Conservation (phyloP, 2,888 invertebrate species). For the Volucella zonaria region DNA sequence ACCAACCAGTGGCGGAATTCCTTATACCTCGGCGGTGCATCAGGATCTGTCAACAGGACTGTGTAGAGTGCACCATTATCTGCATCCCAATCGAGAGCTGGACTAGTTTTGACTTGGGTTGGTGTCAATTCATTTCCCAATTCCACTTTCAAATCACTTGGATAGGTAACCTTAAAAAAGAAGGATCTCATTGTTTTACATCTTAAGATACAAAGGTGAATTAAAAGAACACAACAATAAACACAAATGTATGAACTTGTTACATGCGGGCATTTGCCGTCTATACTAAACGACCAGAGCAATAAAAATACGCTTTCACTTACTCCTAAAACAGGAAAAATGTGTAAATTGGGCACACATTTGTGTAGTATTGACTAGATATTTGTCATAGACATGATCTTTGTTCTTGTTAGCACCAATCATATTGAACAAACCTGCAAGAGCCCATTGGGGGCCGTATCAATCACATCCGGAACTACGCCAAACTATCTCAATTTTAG, state of each 20-base stretch:
- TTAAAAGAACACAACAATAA: too few species aligned
- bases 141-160: conserved; percentile 81
- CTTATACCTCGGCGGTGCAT: conserved; percentile 89
- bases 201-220: too few species aligned
- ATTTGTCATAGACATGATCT: too few species aligned
- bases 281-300: too few species aligned
- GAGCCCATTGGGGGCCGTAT: conserved; percentile 81
- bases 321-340: too few species aligned
- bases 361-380: too few species aligned
- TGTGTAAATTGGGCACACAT: too few species aligned
- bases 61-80: conserved; percentile 73
- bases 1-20: conserved; percentile 96
- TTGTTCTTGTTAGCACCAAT: too few species aligned
- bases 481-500: conserved; percentile 82
- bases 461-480: conserved; percentile 90
- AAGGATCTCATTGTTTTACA: not conserved
- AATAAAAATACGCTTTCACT: too few species aligned
- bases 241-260: too few species aligned
- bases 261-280: too few species aligned
- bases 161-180: conserved; percentile 68
- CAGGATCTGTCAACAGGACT: conserved; percentile 86
- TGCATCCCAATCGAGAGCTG: conserved; percentile 74
- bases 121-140: conserved; percentile 88
- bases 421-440: too few species aligned
- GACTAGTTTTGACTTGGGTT: conserved; percentile 82